Conservation (phyloP, 1,140 invertebrate genomes). For the Solenopsis invicta region DNA sequence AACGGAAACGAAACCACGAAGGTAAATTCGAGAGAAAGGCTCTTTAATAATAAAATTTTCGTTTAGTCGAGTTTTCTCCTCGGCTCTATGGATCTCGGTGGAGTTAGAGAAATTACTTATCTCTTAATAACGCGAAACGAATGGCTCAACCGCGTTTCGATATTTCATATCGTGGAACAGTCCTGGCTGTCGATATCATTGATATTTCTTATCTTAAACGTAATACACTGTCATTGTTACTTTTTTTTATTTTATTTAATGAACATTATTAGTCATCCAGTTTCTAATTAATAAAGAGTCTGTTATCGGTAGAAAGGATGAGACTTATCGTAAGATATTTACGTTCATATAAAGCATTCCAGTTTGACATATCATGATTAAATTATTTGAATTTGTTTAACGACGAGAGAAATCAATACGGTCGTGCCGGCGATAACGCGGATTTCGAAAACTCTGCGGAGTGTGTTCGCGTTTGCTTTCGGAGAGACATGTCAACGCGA, state of each 20-base stretch:
- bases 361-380: neutral
- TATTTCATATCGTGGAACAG: neutral
- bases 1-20: conserved; percentile 89
- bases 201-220: neutral
- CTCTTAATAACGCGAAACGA: conserved; percentile 12
- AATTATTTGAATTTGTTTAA: neutral
- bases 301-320: neutral
- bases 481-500: conserved; percentile 29
- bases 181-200: neutral
- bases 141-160: neutral
- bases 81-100: neutral
- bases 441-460: neutral
- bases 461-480: neutral
- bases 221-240: neutral
- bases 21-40: conserved; percentile 86
- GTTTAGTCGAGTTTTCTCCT: conserved; percentile 13
- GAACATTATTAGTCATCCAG: neutral
- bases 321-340: neutral
- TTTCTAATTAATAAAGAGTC: neutral
- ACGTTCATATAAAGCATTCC: neutral
- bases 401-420: neutral
- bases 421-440: neutral
- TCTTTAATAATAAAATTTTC: conserved; percentile 29
- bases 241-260: conserved; percentile 1
- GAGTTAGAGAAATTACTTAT: conserved; percentile 15